These are phyloP conservation scores for Lutjanus erythropterus DNA, from an alignment of 2,113 vertebrate genomes.

Conservation along the genomic window DNA sequence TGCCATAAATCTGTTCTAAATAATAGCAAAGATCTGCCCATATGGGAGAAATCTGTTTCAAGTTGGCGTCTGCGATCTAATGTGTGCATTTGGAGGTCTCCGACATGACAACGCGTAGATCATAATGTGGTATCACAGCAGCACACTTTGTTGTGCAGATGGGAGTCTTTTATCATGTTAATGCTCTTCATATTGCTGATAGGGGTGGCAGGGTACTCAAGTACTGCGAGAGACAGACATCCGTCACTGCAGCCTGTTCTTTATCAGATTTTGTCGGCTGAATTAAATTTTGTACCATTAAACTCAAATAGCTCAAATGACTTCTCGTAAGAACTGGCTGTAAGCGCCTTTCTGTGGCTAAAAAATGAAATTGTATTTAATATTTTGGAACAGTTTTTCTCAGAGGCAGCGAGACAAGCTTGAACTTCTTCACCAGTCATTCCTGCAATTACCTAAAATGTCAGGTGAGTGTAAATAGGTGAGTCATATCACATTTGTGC, in stretches of 20 bases:
- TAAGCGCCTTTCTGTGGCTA: neutral
- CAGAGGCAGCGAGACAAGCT: neutral
- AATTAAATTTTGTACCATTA: slow-evolving; percentile 41
- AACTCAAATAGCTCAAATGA: slow-evolving; percentile 35
- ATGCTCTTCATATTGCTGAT: slow-evolving; percentile 54
- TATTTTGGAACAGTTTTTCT: neutral
- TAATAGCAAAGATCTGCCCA: slow-evolving; percentile 10
- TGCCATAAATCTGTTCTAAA: slow-evolving; percentile 33
- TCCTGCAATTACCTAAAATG: slow-evolving; percentile 26
- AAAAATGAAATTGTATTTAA: slow-evolving; percentile 3
- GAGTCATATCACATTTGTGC: neutral
- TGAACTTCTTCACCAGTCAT: neutral
- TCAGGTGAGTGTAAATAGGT: slow-evolving; percentile 9
- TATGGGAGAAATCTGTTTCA: slow-evolving; percentile 22
- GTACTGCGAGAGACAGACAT: slow-evolving; percentile 34
- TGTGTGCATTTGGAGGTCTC: slow-evolving; percentile 26
- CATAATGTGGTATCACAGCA: slow-evolving; percentile 31
- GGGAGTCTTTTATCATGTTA: slow-evolving; percentile 63
- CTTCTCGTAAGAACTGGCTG: neutral
- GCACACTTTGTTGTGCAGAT: slow-evolving; percentile 54
- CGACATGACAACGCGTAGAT: slow-evolving; percentile 31
- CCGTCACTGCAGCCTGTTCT: slow-evolving; percentile 30
- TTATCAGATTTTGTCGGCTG: slow-evolving; percentile 37
- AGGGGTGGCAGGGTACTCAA: slow-evolving; percentile 42
- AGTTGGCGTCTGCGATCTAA: slow-evolving; percentile 16